Evolutionary conservation across 2,888 invertebrate genomes (phyloP).

Genomic region (Xestobium rufovillosum): DNA sequence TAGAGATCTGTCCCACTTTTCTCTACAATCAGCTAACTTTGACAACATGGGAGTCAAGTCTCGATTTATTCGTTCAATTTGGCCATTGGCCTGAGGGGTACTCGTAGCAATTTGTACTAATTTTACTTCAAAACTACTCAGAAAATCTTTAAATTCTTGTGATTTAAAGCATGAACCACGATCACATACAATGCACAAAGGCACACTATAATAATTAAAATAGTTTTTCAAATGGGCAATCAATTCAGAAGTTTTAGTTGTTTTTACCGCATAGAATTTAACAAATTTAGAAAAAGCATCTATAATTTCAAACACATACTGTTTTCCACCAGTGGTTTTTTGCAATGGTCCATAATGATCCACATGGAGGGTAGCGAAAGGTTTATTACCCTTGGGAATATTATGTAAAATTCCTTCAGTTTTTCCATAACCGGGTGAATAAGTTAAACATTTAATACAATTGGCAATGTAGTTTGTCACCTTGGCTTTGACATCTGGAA

Average conservation of each 20-base stretch:
- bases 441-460: constrained; percentile 28
- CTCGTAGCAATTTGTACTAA: constrained; percentile 1
- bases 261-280: constrained; percentile 22
- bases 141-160: constrained; percentile 20
- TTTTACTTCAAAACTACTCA: constrained; percentile 7
- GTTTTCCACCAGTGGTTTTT: constrained; percentile 11
- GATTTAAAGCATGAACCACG: constrained; percentile 23
- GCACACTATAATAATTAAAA: constrained; percentile 23
- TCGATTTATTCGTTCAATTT: constrained; percentile 22
- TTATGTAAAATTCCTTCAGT: too few species aligned
- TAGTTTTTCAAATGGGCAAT: constrained; percentile 21
- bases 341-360: constrained; percentile 29
- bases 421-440: constrained; percentile 21
- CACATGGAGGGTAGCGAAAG: constrained; percentile 26
- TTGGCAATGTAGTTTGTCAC: constrained; percentile 21
- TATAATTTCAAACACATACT: constrained; percentile 25
- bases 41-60: constrained; percentile 21
- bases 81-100: too few species aligned
- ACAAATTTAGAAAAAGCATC: constrained; percentile 29
- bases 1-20: constrained; percentile 19
- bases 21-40: constrained; percentile 17
- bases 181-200: constrained; percentile 22
- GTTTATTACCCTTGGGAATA: too few species aligned
- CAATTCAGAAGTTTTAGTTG: constrained; percentile 19
- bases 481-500: constrained; percentile 27